Evolutionary conservation across 2,797 vertebrate species (phyloP).

Genomic region (Spinus olivaceus): DNA sequence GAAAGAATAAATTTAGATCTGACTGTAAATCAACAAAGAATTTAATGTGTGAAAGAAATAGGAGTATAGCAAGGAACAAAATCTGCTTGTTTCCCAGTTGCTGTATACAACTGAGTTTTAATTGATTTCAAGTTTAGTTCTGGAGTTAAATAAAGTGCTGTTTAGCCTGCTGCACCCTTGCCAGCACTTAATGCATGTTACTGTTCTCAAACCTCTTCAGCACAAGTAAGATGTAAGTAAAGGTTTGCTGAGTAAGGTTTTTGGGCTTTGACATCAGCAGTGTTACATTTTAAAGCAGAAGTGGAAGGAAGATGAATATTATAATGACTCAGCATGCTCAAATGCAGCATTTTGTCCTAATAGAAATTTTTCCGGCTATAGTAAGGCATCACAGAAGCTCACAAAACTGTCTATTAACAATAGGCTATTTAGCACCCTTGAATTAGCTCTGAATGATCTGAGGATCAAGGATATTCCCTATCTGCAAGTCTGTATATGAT

Average conservation of each 20-base stretch:
- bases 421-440: neutral
- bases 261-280: neutral
- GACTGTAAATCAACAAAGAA: neutral
- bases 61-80: neutral
- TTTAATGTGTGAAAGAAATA: neutral
- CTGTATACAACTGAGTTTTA: neutral
- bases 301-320: neutral
- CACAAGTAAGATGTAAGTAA: neutral
- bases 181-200: neutral
- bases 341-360: neutral
- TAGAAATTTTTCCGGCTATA: neutral
- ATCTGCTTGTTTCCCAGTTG: neutral
- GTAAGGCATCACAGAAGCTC: neutral
- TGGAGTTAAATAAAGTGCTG: neutral
- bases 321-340: neutral
- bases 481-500: neutral
- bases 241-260: neutral
- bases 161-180: neutral
- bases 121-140: neutral
- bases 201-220: neutral
- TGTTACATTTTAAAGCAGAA: neutral
- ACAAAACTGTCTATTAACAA: neutral
- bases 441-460: neutral
- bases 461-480: neutral
- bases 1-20: neutral